Conservation (phyloP, 2,888 invertebrate genomes). For the Trimorus sp. region DNA sequence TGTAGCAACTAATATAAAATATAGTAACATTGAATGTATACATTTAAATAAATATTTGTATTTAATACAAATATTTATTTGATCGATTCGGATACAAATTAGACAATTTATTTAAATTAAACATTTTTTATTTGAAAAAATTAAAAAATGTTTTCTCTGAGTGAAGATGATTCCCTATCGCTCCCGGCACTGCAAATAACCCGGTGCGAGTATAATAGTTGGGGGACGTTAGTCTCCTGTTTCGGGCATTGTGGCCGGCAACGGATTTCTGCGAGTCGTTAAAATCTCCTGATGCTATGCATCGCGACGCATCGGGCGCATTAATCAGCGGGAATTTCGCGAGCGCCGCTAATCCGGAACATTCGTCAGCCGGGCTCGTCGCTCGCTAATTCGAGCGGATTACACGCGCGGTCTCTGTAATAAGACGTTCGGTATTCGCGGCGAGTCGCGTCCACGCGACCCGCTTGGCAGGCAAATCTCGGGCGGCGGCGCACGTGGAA, state of each 20-base stretch:
- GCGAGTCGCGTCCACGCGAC: slow-evolving; percentile 79
- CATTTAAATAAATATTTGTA: too few species aligned
- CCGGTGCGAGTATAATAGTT: neutral
- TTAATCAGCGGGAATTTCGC: slow-evolving; percentile 37
- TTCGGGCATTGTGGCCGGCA: slow-evolving; percentile 58
- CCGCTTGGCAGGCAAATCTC: slow-evolving; percentile 54
- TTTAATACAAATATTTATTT: too few species aligned
- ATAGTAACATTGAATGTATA: too few species aligned
- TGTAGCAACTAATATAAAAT: too few species aligned
- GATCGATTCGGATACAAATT: too few species aligned
- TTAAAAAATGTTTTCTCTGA: too few species aligned
- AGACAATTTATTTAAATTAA: too few species aligned
- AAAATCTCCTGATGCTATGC: slow-evolving; percentile 65
- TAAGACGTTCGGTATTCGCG: slow-evolving; percentile 76
- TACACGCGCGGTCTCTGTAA: slow-evolving; percentile 33
- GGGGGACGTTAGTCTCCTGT: slow-evolving; percentile 56
- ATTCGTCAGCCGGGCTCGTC: slow-evolving; percentile 28
- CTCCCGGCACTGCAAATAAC: slow-evolving; percentile 4
- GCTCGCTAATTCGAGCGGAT: slow-evolving; percentile 40
- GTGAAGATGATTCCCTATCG: too few species aligned
- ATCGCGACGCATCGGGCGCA: slow-evolving; percentile 57
- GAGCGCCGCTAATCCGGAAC: slow-evolving; percentile 6
- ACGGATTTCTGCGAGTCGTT: slow-evolving; percentile 46
- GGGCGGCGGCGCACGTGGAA: slow-evolving; percentile 38
- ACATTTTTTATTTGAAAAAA: too few species aligned